Percentiles rank a stretch among this genome's conserved stretches.
These are phyloP conservation scores for Myiagra hebetior DNA, from an alignment of 2,113 vertebrate genomes.

Conservation along the genomic window DNA sequence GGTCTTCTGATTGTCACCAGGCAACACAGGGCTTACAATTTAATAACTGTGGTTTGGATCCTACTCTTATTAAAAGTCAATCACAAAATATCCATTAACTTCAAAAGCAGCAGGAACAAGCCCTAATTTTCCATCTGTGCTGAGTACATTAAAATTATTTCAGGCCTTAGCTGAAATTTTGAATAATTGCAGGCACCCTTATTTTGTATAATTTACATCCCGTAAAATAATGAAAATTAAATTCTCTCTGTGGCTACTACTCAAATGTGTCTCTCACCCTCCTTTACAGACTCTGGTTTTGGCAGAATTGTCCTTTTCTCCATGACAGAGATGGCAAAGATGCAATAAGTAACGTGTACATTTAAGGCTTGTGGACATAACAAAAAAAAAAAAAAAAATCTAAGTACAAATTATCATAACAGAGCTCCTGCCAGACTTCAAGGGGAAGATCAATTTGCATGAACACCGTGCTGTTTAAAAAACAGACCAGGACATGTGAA, in stretches of 20 bases:
- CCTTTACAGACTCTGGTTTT: neutral
- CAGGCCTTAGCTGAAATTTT: neutral
- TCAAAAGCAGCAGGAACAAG: slow-evolving; percentile 28
- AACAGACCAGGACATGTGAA: neutral
- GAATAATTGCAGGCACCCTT: neutral
- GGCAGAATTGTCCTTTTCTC: neutral
- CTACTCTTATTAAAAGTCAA: slow-evolving; percentile 25
- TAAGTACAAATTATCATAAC: neutral
- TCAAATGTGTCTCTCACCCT: neutral
- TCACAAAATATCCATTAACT: slow-evolving; percentile 43
- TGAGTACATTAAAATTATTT: slow-evolving; percentile 12
- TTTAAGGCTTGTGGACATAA: neutral
- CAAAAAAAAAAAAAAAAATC: neutral
- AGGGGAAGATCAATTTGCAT: neutral
- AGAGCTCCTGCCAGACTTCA: neutral
- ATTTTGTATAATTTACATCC: neutral
- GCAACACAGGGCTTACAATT: slow-evolving; percentile 20
- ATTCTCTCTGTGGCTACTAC: neutral
- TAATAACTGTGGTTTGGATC: neutral
- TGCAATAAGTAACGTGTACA: neutral
- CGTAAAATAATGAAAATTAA: neutral
- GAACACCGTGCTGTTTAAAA: neutral
- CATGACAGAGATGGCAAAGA: neutral
- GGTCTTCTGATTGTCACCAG: slow-evolving; percentile 24
- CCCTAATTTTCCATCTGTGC: slow-evolving; percentile 20